Conservation (phyloP, 2,797 vertebrate species). For the Epinephelus malabaricus region DNA sequence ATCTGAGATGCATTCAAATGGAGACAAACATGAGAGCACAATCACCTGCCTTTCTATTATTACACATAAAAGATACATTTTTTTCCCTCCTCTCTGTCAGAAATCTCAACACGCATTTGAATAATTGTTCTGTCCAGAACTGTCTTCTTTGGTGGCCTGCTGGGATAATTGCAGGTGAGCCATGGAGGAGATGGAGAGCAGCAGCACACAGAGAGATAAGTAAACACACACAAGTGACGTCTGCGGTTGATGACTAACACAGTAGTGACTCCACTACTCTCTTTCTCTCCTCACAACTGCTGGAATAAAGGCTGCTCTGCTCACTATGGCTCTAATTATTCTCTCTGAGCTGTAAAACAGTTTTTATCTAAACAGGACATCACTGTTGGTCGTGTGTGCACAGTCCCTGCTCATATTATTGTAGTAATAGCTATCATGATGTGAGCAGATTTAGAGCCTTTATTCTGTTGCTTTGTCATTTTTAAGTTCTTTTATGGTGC, state of each 20-base stretch:
- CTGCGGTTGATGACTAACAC: slow-evolving; percentile 68
- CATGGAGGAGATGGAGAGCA: slow-evolving; percentile 45
- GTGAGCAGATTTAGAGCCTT: background rate
- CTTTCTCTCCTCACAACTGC: slow-evolving; percentile 5
- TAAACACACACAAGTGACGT: slow-evolving; percentile 68
- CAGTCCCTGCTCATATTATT: background rate
- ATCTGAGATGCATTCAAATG: slow-evolving; percentile 48
- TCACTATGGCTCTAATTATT: slow-evolving; percentile 26
- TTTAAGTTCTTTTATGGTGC: background rate
- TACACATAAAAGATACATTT: slow-evolving; percentile 35
- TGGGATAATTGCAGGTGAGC: slow-evolving; percentile 72
- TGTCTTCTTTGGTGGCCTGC: slow-evolving; percentile 40
- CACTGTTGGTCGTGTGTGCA: background rate
- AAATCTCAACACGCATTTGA: slow-evolving; percentile 44
- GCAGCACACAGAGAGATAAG: slow-evolving; percentile 45
- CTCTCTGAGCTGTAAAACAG: slow-evolving; percentile 19
- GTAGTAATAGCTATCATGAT: background rate
- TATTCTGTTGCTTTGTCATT: slow-evolving; percentile 12
- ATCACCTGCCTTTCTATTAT: slow-evolving; percentile 55
- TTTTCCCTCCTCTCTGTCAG: slow-evolving; percentile 15
- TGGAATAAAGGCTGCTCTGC: slow-evolving; percentile 24
- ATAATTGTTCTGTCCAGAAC: slow-evolving; percentile 50
- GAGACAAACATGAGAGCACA: slow-evolving; percentile 30
- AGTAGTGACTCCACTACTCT: slow-evolving; percentile 28
- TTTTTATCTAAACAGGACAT: slow-evolving; percentile 24